Evolutionary conservation across 30 jellyfish, hydroid and myxozoan species (phyloP), one percentile per base, ranked within the genome.

Genomic region (Aurelia sp.): DNA sequence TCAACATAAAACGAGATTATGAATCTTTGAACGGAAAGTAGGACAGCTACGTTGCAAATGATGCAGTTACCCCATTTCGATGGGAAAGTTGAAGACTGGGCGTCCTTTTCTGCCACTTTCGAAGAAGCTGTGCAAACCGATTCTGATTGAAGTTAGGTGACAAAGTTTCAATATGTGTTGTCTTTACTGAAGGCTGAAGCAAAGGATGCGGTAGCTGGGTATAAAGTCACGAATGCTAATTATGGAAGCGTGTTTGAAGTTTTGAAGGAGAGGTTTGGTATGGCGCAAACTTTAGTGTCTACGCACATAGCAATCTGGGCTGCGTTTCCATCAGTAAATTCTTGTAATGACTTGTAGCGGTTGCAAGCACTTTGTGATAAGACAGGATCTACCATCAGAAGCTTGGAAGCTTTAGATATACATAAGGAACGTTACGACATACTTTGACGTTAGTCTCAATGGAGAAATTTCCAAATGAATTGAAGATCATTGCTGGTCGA

Each of bases 251-350:
- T 87, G 40, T 27, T 66, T 6, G 38, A 81, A 0, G 2, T 81
- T 13, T 35, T 79, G 68, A 12, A 59, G 35, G 74, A 47, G 41
- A 33, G 88, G 8, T 81, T 33, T 81, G 91, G 86, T 5, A 58
- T 27, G 68, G 40, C 27, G 48, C 63, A 78, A 18, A 17, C 17
- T 3, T 31, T 63, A 9, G 44, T 80, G 38, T 11, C 53, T 3
- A 63, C 67, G 40, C 90, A 80, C 63, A 67, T 80, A 51, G 90
- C 40, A 63, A 41, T 16, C 8, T 16, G 63, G 40, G 22, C 16
- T 16, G 60, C 33, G 31, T 62, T 78, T 8, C 68, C 81, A 27
- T 18, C 84, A 4, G 84, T 80, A 20, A 63, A 63, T 19, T 22
- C 13, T 41, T 4, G 30, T 17, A 41, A 20, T 16, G 72, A 63